Base-by-base conservation (phyloP, 2,888 invertebrate genomes). In the Nasonia oneida region DNA sequence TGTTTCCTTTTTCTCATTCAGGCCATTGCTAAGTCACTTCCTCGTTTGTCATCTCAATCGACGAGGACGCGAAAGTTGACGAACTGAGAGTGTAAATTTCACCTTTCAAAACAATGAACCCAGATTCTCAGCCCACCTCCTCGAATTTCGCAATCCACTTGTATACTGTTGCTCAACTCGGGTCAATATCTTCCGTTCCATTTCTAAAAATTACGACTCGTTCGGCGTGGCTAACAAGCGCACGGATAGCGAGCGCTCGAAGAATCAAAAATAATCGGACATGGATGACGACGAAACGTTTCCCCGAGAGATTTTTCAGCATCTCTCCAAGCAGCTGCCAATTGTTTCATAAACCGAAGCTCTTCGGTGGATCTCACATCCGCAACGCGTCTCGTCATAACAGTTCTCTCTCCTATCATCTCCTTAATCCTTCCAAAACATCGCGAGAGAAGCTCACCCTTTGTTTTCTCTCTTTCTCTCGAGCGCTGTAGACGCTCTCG, bases 321-420 rank as follows among this genome's bases (percentile, higher is more conserved):
- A 71, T 23, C 61, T 15, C 18, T 3, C 29, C 2, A 18, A 18
- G 1, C 29, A 74, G 76, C 29, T 83, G 83, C 80, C 86, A 86
- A 83, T 86, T 76, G 73, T 86, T 81, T 83, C 83, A 77, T 57
- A 86, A 83, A 82, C 80, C 67, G 33, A 67, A 67, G 50, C 76
- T 53, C 70, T 73, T 61, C 47, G 33, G 57, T 29, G 42, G 33
- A 64, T 50, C 70, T 57, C 39, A 15, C 23, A 61, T 61, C 50
- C 37, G n/a, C 39, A n/a, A 3, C 61, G 29, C 29, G 29, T 29
- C 29, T 23, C 23, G 23, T 23, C 23, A 23, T 23, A 23, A 23
- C 23, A 23, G 23, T 23, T 23, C 23, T 23, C 23, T 29, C 29
- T 29, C 29, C 29, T 29, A 29, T 29, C 29, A 29, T 29, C 29